These are phyloP conservation scores for Dryomyza anilis DNA, from an alignment of 2,888 invertebrate genomes.

Conservation along the genomic window DNA sequence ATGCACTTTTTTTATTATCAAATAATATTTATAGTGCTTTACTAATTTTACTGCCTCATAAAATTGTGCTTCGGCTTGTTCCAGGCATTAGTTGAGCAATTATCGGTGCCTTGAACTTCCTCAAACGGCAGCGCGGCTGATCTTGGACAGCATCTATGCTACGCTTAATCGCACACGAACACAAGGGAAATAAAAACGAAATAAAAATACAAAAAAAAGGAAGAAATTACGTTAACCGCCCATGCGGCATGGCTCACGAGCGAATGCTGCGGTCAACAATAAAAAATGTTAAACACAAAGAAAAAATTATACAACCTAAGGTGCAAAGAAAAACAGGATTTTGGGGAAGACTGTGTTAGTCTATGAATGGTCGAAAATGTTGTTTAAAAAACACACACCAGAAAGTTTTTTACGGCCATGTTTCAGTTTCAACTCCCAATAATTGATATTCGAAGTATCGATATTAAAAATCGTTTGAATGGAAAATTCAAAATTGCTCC, in stretches of 20 bases:
- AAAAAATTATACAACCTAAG: too few species aligned
- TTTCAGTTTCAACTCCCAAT: too few species aligned
- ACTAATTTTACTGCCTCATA: too few species aligned
- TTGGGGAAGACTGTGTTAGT: neutral
- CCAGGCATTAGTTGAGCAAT: slow-evolving; percentile 3
- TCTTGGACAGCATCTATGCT: neutral
- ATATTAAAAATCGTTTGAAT: too few species aligned
- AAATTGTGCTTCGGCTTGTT: too few species aligned
- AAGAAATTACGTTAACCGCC: neutral
- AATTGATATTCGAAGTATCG: too few species aligned
- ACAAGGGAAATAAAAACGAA: neutral
- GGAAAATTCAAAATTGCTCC: too few species aligned
- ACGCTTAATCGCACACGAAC: neutral
- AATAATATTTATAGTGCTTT: too few species aligned
- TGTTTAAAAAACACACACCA: too few species aligned
- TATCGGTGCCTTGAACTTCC: slow-evolving; percentile 15
- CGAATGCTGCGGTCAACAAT: neutral
- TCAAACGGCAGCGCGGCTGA: neutral
- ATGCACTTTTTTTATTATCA: neutral
- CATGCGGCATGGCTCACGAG: neutral
- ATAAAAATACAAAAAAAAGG: slow-evolving; percentile 15
- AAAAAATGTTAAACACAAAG: too few species aligned
- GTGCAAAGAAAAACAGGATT: neutral
- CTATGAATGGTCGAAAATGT: neutral
- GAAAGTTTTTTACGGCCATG: too few species aligned